Percentiles rank a stretch among this genome's conserved stretches.
These are phyloP conservation scores for Caranx melampygus DNA, from an alignment of 2,113 vertebrate species.

Conservation along the genomic window DNA sequence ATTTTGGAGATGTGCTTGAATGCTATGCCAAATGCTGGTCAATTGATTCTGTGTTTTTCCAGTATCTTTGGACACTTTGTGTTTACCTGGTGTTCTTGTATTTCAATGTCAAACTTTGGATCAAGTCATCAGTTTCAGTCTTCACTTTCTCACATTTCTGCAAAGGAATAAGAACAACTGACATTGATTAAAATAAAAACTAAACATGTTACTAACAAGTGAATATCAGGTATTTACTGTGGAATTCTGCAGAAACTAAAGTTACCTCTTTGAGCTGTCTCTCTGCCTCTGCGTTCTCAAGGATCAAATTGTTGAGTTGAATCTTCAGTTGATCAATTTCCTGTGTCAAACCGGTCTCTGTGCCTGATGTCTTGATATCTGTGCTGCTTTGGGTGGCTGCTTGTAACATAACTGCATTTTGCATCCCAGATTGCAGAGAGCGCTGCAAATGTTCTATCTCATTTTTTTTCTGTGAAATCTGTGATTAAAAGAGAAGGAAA, in stretches of 20 bases:
- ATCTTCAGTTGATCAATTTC: constrained; percentile 75
- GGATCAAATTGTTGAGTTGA: constrained; percentile 76
- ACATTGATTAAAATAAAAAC: background rate
- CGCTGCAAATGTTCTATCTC: constrained; percentile 80
- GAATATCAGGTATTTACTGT: background rate
- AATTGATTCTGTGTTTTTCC: background rate
- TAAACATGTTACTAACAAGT: background rate
- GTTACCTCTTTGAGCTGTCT: constrained; percentile 84
- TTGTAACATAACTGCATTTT: constrained; percentile 60
- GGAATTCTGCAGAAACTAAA: background rate
- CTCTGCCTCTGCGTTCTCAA: constrained; percentile 82
- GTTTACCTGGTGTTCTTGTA: constrained; percentile 89
- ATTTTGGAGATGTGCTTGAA: background rate
- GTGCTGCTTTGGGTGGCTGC: constrained; percentile 68
- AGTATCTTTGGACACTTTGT: background rate
- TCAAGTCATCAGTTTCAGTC: constrained; percentile 86
- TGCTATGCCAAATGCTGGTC: background rate
- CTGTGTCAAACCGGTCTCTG: constrained; percentile 70
- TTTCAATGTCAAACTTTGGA: constrained; percentile 88
- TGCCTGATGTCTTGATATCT: constrained; percentile 69
- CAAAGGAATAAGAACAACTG: constrained; percentile 17
- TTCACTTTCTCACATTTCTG: constrained; percentile 88
- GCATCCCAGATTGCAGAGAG: constrained; percentile 73
- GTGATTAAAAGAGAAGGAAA: background rate
- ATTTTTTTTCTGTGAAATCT: constrained; percentile 84